phyloP scores from a whole-genome alignment of 1,140 invertebrate species.

The Trichonephila clavata region DNA sequence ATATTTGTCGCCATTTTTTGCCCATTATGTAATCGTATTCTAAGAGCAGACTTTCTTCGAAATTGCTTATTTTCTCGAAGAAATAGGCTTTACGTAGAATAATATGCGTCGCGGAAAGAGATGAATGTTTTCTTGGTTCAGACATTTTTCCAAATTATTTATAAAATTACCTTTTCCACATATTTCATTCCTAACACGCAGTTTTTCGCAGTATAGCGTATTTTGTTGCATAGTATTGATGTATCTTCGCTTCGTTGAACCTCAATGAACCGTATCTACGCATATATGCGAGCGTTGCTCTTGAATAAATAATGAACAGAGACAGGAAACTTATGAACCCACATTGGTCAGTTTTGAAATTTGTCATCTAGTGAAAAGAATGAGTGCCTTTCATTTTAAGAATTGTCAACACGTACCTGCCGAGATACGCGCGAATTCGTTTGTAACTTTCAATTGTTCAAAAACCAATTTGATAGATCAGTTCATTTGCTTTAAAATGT shows the following conservation, averaged over 20 bases:
- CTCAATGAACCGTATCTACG: conserved; percentile 23
- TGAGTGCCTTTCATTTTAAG: not conserved
- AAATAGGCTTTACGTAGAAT: not conserved
- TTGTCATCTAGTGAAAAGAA: not conserved
- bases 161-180: not conserved
- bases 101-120: not conserved
- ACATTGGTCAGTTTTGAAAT: not conserved
- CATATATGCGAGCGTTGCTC: not conserved
- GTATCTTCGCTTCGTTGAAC: not conserved
- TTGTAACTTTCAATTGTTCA: not conserved
- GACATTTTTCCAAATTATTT: not conserved
- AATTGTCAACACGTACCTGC: not conserved
- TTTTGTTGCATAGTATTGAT: not conserved
- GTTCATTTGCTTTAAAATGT: not conserved
- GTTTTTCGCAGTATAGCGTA: not conserved
- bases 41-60: not conserved
- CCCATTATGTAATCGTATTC: not conserved
- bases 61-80: not conserved
- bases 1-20: not conserved
- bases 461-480: not conserved
- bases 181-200: conserved; percentile 4
- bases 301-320: conserved; percentile 1
- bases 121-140: not conserved
- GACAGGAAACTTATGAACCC: not conserved
- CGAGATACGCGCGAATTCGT: not conserved